A percentile compares a stretch with the other conserved stretches of the same genome.
These are phyloP conservation scores for Malurus melanocephalus DNA, from an alignment of 2,113 vertebrate species.

Conservation along the genomic window DNA sequence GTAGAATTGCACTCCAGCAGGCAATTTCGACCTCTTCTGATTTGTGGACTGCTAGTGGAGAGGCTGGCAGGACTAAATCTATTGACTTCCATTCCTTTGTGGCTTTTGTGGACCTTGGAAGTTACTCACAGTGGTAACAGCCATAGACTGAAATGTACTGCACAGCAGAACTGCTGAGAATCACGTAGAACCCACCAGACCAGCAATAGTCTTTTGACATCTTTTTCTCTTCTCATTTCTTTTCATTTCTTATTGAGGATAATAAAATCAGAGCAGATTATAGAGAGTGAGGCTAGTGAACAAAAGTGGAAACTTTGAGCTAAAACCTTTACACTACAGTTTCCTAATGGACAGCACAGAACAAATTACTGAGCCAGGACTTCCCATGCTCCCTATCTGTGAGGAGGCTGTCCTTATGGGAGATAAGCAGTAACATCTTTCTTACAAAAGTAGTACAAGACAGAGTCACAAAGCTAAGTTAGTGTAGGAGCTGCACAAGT, in stretches of 20 bases:
- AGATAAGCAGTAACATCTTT: background rate
- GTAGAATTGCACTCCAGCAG: background rate
- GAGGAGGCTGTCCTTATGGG: background rate
- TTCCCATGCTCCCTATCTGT: background rate
- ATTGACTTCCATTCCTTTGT: background rate
- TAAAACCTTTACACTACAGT: background rate
- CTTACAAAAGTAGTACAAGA: background rate
- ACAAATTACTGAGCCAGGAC: background rate
- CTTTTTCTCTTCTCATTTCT: background rate
- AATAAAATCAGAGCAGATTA: background rate
- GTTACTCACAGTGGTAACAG: background rate
- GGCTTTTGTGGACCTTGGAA: background rate
- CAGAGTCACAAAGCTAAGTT: background rate
- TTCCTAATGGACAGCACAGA: background rate
- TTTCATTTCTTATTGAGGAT: background rate
- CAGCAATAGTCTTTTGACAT: background rate
- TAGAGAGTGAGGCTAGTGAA: background rate
- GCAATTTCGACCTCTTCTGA: conserved; percentile 1
- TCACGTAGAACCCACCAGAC: background rate
- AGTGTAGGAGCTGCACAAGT: background rate
- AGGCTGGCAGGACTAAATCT: background rate
- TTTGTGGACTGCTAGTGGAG: background rate
- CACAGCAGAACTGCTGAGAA: background rate
- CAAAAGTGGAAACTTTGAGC: background rate
- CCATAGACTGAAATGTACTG: background rate